phyloP scores from a whole-genome alignment of 1,140 invertebrate genomes.

The Trichonephila clavipes region DNA sequence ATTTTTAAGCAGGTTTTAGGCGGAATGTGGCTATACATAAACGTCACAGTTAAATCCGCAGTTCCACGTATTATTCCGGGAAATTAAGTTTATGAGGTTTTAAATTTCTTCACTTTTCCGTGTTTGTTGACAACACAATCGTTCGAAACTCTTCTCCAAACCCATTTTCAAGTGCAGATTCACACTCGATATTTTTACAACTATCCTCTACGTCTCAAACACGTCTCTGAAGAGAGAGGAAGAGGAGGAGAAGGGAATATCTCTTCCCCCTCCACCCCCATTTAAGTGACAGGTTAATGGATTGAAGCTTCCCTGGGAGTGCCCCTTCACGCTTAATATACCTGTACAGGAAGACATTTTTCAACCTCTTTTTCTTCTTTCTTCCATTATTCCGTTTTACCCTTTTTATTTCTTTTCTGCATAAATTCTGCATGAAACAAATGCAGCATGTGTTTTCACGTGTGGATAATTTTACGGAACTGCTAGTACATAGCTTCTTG shows the following conservation, averaged over 20 bases:
- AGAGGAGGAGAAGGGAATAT: not conserved
- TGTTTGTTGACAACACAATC: not conserved
- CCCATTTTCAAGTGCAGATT: conserved; percentile 6
- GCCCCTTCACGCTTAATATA: conserved; percentile 68
- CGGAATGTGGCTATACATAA: no score
- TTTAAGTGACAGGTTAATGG: conserved; percentile 72
- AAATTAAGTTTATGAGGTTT: not conserved
- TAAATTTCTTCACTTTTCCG: conserved; percentile 1
- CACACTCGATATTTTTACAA: conserved; percentile 42
- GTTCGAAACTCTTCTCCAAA: not conserved
- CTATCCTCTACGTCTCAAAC: not conserved
- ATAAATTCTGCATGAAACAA: conserved; percentile 22
- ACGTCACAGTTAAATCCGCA: no score
- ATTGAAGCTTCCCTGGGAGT: conserved; percentile 60
- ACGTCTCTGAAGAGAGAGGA: conserved; percentile 21
- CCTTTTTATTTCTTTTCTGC: not conserved
- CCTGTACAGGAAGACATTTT: conserved; percentile 66
- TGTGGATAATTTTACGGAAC: not conserved
- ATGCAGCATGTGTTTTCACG: conserved; percentile 24
- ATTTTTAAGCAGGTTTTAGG: no score
- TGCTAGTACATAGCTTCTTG: conserved; percentile 1
- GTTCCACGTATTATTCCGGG: no score
- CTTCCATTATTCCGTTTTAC: not conserved
- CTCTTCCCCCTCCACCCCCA: conserved; percentile 10
- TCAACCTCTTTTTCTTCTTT: conserved; percentile 1